A percentile compares a stretch with the other conserved stretches of the same genome.
These are phyloP conservation scores for Lepidiolamprologus cunningtoni DNA, from an alignment of 2,113 vertebrate genomes.

Conservation along the genomic window DNA sequence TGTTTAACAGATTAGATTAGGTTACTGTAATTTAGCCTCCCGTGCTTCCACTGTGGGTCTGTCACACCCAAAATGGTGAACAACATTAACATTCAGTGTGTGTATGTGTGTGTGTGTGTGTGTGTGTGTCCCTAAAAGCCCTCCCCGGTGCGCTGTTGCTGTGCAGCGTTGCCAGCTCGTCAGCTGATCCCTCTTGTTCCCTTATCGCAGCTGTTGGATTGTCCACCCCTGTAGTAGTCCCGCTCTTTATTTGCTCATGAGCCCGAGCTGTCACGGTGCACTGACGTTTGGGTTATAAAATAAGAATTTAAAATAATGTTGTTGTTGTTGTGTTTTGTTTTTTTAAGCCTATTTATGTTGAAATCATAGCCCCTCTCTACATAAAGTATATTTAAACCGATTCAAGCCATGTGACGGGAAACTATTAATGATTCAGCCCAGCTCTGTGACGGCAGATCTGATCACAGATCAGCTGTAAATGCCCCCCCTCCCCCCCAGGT, in stretches of 20 bases:
- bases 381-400: neutral
- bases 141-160: constrained; percentile 44
- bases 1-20: neutral
- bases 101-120: neutral
- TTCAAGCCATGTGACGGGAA: neutral
- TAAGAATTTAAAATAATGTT: neutral
- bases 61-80: constrained; percentile 55
- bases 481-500: neutral
- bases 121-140: constrained; percentile 13
- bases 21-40: neutral
- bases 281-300: neutral
- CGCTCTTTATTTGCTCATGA: neutral
- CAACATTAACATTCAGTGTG: neutral
- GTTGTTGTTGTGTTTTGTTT: neutral
- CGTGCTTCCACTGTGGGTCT: neutral
- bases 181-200: constrained; percentile 80
- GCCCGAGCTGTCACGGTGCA: neutral
- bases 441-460: neutral
- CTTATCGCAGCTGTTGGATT: constrained; percentile 69
- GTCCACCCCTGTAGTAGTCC: constrained; percentile 25
- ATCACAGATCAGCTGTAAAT: neutral
- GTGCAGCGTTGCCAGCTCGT: constrained; percentile 75
- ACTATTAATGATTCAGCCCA: neutral
- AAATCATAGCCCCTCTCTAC: neutral
- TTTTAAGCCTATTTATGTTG: neutral